Evolutionary conservation across 1,140 invertebrate species (phyloP), one percentile per base, ranked within the genome.

Genomic region (Rhizoglyphus robini): DNA sequence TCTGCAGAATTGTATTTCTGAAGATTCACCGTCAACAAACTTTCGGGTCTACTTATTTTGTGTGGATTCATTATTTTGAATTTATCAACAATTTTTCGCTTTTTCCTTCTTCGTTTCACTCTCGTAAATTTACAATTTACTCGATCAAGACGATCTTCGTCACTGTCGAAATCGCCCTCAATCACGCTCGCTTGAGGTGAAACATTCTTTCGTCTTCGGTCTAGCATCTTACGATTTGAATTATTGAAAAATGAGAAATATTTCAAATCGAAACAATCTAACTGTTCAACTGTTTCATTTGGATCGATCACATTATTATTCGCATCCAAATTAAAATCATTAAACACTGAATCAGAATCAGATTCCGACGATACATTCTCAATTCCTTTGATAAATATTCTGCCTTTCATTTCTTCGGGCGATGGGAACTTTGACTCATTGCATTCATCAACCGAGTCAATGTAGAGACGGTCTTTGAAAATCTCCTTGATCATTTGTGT

Each of bases 371-470:
- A 63, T 5, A 49, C n/a, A 8, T 13, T 58, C 29, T 64, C 27
- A 25, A 20, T 46, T 60, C 74, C 78, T 69, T 80, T 79, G 20
- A 80, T 69, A 18, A 81, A 73, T 34, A 81, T 75, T 71, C 80
- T 81, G 31, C 71, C 67, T 46, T 76, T 76, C 1, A 81, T 70
- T 29, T 72, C 51, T 64, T 79, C 73, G 3, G 79, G 79, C 0
- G 76, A 77, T 29, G 75, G 76, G 5, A 75, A 57, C 27, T 58
- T n/a, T 1, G 62, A 79, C 80, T 54, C 23, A 1, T 1, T 2
- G 29, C 41, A 46, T 18, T 60, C 58, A 60, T 32, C 58, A 60
- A 60, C 15, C 27, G 58, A 32, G 15, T 30, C 27, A 32, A n/a
- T 1, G 15, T 60, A 60, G 23, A 60, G 15, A 20, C 38, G 32